Base-by-base conservation (phyloP, 1,140 invertebrate species). In the Notospermus geniculatus region DNA sequence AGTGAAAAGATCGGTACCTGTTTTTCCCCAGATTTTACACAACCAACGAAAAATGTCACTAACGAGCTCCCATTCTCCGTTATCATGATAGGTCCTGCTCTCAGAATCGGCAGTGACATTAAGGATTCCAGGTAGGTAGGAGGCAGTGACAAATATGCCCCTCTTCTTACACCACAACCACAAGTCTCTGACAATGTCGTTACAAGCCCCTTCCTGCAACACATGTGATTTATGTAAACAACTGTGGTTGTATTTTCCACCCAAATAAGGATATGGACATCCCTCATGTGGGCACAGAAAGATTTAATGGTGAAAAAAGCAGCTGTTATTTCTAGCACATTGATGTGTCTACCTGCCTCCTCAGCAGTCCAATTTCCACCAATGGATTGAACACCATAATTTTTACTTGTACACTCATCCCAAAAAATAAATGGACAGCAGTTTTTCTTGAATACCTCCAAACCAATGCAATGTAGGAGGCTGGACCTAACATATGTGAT, bases 1-100 rank as follows among this genome's bases (percentile, higher is more conserved):
- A 13, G 65, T 65, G 60, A 70, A 70, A 22, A 70, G 46, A 58
- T 65, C 65, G 39, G 65, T 50, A 29, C 57, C 46, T 19, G 32
- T 11, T 15, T 23, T 53, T 7, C 50, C 46, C 11, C 19, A 61
- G 13, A 59, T 1, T 22, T 52, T 36, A 17, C 19, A n/a, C 1
- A 63, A 25, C 11, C 52, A 25, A 5, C 55, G 17, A 61, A 60
- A 63, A 13, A 60, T 46, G 4, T 15, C 28, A 23, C 17, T 27
- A 54, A 57, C 28, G 15, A 66, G 43, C 4, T 41, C 52, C 62
- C 67, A 66, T 58, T 69, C 65, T 22, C 22, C 27, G 22, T 68
- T 58, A 27, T 66, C 62, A 36, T 60, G 39, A 52, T 62, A 66
- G 36, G 23, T 13, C 54, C 62, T 59, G 22, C 60, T 65, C 13